Evolutionary conservation across 2,797 vertebrate genomes (phyloP).

Genomic region (Malacoctenus gilli): DNA sequence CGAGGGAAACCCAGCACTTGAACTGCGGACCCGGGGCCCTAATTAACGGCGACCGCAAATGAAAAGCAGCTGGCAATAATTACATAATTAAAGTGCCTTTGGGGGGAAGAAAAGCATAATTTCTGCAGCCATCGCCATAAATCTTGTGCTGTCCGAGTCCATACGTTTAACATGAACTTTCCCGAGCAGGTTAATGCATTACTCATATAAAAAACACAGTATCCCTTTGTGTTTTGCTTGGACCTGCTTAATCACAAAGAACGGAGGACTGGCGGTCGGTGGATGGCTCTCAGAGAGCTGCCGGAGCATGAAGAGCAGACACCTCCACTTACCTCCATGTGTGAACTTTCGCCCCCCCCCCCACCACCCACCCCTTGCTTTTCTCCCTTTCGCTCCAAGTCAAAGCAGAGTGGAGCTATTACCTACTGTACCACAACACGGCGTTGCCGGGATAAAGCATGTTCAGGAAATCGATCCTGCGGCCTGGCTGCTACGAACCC

Average conservation of each 20-base stretch:
- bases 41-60: conserved; percentile 92
- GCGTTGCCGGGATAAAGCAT: conserved; percentile 54
- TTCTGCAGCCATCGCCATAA: conserved; percentile 95
- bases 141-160: conserved; percentile 95
- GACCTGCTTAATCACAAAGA: conserved; percentile 94
- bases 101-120: conserved; percentile 94
- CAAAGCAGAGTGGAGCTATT: conserved; percentile 19
- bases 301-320: conserved; percentile 64
- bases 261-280: conserved; percentile 37
- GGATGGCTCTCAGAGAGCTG: conserved; percentile 51
- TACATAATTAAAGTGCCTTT: conserved; percentile 97
- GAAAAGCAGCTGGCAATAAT: conserved; percentile 98
- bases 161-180: conserved; percentile 88
- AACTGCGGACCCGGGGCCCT: conserved; percentile 84
- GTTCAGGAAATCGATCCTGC: conserved; percentile 32
- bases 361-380: too few relatives aligned
- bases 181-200: conserved; percentile 88
- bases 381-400: conserved; percentile 1
- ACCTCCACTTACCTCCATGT: conserved; percentile 69
- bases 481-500: neutral
- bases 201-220: conserved; percentile 92
- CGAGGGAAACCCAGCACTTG: conserved; percentile 76
- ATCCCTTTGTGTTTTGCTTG: conserved; percentile 92
- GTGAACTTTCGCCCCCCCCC: too few relatives aligned
- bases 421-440: conserved; percentile 30